Base-by-base conservation (phyloP, 2,888 invertebrate genomes). In the Sinodicranocentrus sp. region DNA sequence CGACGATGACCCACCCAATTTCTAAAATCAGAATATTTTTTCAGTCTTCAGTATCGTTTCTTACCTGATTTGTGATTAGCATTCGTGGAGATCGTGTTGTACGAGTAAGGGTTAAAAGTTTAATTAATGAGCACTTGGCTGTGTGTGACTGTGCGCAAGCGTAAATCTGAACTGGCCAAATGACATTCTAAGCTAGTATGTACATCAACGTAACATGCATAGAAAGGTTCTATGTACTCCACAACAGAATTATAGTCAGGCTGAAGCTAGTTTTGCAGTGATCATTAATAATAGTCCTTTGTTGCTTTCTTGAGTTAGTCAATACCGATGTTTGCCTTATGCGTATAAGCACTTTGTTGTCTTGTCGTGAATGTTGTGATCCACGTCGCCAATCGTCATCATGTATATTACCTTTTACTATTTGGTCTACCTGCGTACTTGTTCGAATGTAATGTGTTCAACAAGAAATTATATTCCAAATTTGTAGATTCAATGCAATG, bases 91-190 rank as follows among this genome's bases (percentile, higher is more conserved):
- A 73, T 61, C 61, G 61, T 73, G 61, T 73, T 73, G 44, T 61
- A 54, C 61, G 59, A 73, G 61, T 61, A 61, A 59, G 61, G 73
- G 44, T 61, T n/a, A n/a, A n/a, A n/a, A n/a, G n/a, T n/a, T n/a
- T 75, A 48, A 75, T 75, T 75, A 75, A 75, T 75, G 75, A 75
- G 33, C 33, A 33, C 33, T 10, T 33, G n/a, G n/a, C n/a, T 33
- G 33, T 33, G 33, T 10, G 33, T 33, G n/a, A n/a, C n/a, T n/a
- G n/a, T n/a, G n/a, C n/a, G n/a, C n/a, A n/a, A n/a, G n/a, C n/a
- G n/a, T n/a, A n/a, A n/a, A n/a, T n/a, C n/a, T n/a, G n/a, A n/a
- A n/a, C n/a, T n/a, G n/a, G n/a, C n/a, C n/a, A n/a, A n/a, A n/a
- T n/a, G n/a, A n/a, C n/a, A n/a, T n/a, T n/a, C n/a, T n/a, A n/a